Evolutionary conservation across 2,113 vertebrate genomes (phyloP).

Genomic region (Centrocercus urophasianus): DNA sequence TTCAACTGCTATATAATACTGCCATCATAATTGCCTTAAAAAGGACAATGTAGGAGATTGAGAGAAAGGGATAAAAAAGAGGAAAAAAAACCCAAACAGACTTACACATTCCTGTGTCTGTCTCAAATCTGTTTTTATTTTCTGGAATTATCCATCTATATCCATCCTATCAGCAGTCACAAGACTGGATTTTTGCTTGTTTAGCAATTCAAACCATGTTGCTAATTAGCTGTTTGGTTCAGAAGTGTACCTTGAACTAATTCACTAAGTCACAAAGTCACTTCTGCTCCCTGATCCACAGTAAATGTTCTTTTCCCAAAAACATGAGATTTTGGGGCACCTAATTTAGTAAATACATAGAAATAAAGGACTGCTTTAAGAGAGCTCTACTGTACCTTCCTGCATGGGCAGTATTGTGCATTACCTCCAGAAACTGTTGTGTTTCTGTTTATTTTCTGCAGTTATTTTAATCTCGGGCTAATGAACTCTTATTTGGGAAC

Average conservation of each 20-base stretch:
- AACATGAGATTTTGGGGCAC: not conserved
- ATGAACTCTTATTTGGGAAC: not conserved
- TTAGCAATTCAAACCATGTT: not conserved
- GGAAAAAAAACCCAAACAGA: not conserved
- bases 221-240: not conserved
- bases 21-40: not conserved
- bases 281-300: not conserved
- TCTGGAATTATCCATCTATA: not conserved
- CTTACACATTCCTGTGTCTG: not conserved
- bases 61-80: not conserved
- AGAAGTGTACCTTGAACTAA: not conserved
- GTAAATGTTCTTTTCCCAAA: not conserved
- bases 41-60: not conserved
- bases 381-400: not conserved
- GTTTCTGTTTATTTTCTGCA: not conserved
- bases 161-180: fast-evolving
- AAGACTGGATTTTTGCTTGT: not conserved
- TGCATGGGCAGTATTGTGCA: not conserved
- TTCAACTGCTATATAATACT: not conserved
- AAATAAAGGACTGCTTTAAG: not conserved
- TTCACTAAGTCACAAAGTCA: not conserved
- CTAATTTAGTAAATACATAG: not conserved
- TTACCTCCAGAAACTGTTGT: not conserved
- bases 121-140: not conserved
- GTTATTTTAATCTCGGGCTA: not conserved